Evolutionary conservation across 1,140 invertebrate species (phyloP), one percentile per base, ranked within the genome.

Genomic region (Drosophila rufa): DNA sequence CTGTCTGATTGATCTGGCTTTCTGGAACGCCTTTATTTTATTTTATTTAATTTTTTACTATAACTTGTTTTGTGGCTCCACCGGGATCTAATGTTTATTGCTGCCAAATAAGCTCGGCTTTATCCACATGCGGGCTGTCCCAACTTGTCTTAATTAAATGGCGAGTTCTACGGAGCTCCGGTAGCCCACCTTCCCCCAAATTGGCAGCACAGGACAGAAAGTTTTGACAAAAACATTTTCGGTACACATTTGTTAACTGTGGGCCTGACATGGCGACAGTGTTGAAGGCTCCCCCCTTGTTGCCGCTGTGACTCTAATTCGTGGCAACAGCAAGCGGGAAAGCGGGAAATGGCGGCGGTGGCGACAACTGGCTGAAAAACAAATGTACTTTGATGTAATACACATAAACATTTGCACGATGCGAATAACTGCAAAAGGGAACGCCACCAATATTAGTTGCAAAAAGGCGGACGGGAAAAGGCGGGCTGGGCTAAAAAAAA

Each of bases 371-470:
- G 77, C 82, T 77, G 73, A 71, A 75, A 85, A 86, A 78, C 82
- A 85, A 86, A 86, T 75, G 79, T 79, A 86, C 82, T 85, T 87
- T 87, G 84, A 84, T 90, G 85, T 86, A 86, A 86, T 56, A 75
- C 75, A 86, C 79, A 82, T 60, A 69, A 79, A 82, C 82, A 85
- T 85, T 69, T 80, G 81, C 68, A 25, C 74, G 46, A 30, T 36
- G 55, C 40, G 45, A 38, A 61, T 47, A 79, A 17, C 51, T 55
- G 59, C 43, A 70, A 69, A 66, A 43, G 76, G 64, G 57, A 69
- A 59, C 33, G 70, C 43, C 60, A 76, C 71, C 74, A 36, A 75
- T 45, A 76, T 76, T 66, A 76, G 73, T 75, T 65, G 59, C 42
- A 48, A 33, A 36, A 53, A 4, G 19, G 8, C 6, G 12, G 19